Percentiles rank a stretch among this genome's conserved stretches.
phyloP scores from a whole-genome alignment of 2,888 invertebrate species.

The Drosophila phalerata region DNA sequence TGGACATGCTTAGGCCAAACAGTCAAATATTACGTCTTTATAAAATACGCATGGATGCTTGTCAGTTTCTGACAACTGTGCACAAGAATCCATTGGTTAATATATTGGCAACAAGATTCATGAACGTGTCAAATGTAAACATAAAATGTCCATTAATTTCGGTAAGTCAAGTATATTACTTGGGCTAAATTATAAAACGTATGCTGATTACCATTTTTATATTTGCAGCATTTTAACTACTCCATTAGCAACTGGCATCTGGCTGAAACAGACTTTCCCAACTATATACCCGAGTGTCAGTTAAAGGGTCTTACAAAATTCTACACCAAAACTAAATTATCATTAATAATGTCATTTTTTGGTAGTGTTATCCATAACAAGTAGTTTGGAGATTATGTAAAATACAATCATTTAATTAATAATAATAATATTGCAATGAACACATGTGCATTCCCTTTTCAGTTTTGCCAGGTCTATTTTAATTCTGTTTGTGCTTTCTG shows the following conservation, averaged over 20 bases:
- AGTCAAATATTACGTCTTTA: conserved; percentile 17
- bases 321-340: conserved; percentile 14
- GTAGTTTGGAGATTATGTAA: no score
- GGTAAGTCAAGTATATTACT: conserved; percentile 28
- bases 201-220: background rate
- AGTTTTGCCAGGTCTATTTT: no score
- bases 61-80: conserved; percentile 30
- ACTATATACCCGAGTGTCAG: conserved; percentile 30
- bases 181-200: background rate
- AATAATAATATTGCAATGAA: no score
- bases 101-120: conserved; percentile 22
- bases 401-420: no score
- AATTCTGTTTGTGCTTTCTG: no score
- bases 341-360: background rate
- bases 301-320: conserved; percentile 28
- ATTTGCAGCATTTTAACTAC: conserved; percentile 40
- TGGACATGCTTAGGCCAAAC: conserved; percentile 20
- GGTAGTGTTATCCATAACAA: conserved; percentile 16
- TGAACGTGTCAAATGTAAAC: conserved; percentile 6
- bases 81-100: conserved; percentile 35
- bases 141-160: conserved; percentile 34
- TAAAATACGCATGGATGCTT: conserved; percentile 35
- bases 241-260: conserved; percentile 32
- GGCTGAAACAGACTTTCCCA: conserved; percentile 36
- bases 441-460: no score